These are phyloP conservation scores for Lysiphlebus fabarum DNA, from an alignment of 1,140 invertebrate genomes.

Conservation along the genomic window DNA sequence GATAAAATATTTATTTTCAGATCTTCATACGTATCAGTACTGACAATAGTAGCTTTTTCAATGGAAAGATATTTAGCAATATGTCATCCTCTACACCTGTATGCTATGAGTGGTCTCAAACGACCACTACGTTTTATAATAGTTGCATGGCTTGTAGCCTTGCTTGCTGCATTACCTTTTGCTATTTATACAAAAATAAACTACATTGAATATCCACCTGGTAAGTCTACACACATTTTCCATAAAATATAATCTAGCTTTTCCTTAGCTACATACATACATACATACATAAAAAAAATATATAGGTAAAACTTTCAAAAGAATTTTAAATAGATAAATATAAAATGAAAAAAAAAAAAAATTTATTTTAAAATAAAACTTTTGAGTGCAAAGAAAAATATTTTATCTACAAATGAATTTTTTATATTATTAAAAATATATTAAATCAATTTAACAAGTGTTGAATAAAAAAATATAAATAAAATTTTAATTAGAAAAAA, in stretches of 20 bases:
- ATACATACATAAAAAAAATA: too few relatives aligned
- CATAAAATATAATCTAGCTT: neutral
- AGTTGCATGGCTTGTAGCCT: constrained; percentile 72
- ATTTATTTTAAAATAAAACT: too few relatives aligned
- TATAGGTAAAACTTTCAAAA: too few relatives aligned
- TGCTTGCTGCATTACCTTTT: constrained; percentile 77
- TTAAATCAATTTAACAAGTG: too few relatives aligned
- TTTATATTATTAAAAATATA: too few relatives aligned
- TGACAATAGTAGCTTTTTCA: constrained; percentile 86
- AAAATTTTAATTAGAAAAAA: neutral
- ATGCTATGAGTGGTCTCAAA: constrained; percentile 75
- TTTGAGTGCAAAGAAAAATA: too few relatives aligned
- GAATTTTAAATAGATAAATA: too few relatives aligned
- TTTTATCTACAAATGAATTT: too few relatives aligned
- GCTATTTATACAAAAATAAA: constrained; percentile 67
- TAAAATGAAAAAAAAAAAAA: too few relatives aligned
- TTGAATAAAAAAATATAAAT: neutral
- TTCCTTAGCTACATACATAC: too few relatives aligned
- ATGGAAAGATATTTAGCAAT: constrained; percentile 86
- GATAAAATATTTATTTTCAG: constrained; percentile 39
- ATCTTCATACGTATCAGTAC: constrained; percentile 81
- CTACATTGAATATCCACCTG: constrained; percentile 66
- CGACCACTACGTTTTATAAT: constrained; percentile 75
- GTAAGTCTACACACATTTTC: constrained; percentile 40
- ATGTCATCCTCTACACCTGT: constrained; percentile 78